Evolutionary conservation across 2,797 vertebrate species (phyloP).

Genomic region (Tapirus indicus): DNA sequence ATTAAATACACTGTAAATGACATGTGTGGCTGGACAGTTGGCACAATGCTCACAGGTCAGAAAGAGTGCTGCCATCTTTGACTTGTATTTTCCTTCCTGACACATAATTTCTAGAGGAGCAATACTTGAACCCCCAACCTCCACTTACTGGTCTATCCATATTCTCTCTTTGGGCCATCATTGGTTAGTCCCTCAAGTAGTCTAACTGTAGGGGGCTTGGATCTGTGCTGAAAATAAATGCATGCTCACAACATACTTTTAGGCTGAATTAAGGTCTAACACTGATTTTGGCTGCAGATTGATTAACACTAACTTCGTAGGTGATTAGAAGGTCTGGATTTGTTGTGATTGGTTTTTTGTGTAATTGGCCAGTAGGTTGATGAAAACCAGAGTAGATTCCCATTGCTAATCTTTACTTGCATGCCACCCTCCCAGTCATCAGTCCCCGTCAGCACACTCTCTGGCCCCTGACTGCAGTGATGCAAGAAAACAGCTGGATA

Average conservation of each 20-base stretch:
- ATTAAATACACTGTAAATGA: not conserved
- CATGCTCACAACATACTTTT: not conserved
- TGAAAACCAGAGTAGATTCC: not conserved
- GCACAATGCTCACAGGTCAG: not conserved
- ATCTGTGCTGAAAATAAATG: not conserved
- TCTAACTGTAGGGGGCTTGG: not conserved
- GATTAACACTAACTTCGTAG: not conserved
- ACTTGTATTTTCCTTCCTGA: not conserved
- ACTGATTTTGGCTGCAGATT: not conserved
- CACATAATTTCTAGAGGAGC: not conserved
- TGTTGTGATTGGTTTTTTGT: not conserved
- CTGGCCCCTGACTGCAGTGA: not conserved
- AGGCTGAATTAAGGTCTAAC: not conserved
- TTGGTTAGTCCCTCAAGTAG: not conserved
- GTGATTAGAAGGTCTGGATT: not conserved
- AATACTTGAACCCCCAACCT: not conserved
- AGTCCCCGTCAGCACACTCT: not conserved
- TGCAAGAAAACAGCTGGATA: not conserved
- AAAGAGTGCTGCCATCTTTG: not conserved
- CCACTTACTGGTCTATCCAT: not conserved
- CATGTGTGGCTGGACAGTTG: not conserved
- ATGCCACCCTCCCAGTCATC: not conserved
- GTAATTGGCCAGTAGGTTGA: not conserved
- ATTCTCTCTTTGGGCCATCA: not conserved
- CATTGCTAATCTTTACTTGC: not conserved